Conservation (phyloP, 2,797 vertebrate species). For the Rhinichthys osculus region DNA sequence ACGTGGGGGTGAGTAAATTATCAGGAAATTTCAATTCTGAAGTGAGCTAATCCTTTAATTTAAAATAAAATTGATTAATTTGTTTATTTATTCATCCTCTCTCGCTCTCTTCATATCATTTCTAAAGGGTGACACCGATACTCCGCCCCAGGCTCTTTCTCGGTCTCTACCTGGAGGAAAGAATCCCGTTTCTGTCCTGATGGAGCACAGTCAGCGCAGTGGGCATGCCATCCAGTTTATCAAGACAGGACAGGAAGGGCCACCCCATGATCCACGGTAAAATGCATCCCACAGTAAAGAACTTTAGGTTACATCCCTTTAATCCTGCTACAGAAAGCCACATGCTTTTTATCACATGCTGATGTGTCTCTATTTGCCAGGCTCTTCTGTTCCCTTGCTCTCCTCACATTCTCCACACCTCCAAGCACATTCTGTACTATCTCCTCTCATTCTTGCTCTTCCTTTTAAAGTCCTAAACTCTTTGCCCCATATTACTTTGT, state of each 20-base stretch:
- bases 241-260: constrained; percentile 91
- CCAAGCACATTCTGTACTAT: neutral
- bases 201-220: constrained; percentile 93
- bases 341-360: neutral
- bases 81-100: neutral
- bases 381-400: neutral
- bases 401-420: neutral
- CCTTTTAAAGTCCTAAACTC: constrained; percentile 13
- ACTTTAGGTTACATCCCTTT: neutral
- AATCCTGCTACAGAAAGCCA: neutral
- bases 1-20: too few relatives aligned
- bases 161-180: constrained; percentile 86
- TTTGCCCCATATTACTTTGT: neutral
- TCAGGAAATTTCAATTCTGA: too few relatives aligned
- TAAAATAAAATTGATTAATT: neutral
- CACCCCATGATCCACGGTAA: constrained; percentile 95
- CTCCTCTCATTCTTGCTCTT: constrained; percentile 17
- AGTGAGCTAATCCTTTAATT: neutral
- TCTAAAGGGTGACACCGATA: constrained; percentile 62
- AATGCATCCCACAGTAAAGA: neutral
- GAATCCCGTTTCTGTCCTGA: constrained; percentile 91
- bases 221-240: constrained; percentile 90
- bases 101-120: neutral
- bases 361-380: neutral
- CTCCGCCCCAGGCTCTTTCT: constrained; percentile 74